Conservation (phyloP, 2,888 invertebrate genomes). For the Melieria omissa region DNA sequence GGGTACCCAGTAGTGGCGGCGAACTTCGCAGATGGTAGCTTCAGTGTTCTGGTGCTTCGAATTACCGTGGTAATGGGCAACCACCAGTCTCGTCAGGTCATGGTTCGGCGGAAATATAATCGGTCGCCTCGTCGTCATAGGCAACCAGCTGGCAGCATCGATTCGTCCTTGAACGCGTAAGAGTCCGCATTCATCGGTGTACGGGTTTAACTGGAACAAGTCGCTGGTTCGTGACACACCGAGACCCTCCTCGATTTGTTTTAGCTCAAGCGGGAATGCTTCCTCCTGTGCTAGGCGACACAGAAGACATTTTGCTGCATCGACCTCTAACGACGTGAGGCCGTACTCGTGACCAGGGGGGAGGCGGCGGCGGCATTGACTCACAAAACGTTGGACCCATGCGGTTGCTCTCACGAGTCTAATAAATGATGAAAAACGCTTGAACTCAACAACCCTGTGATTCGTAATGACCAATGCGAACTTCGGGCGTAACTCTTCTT, state of each 20-base stretch:
- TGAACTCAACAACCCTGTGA: background rate
- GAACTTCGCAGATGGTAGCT: slow-evolving; percentile 11
- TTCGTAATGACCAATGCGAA: background rate
- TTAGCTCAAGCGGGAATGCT: background rate
- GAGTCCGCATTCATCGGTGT: slow-evolving; percentile 26
- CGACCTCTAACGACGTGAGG: slow-evolving; percentile 5
- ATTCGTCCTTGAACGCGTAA: slow-evolving; percentile 32
- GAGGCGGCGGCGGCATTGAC: background rate
- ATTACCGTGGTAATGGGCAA: slow-evolving; percentile 7
- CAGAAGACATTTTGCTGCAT: background rate
- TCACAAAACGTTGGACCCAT: background rate
- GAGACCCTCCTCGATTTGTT: background rate
- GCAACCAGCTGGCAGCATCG: slow-evolving; percentile 31
- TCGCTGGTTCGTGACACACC: background rate
- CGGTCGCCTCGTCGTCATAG: slow-evolving; percentile 22
- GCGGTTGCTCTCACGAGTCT: background rate
- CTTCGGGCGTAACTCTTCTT: background rate
- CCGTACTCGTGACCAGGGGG: background rate
- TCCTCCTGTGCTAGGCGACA: background rate
- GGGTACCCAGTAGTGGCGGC: slow-evolving; percentile 5
- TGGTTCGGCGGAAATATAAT: slow-evolving; percentile 29
- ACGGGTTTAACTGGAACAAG: slow-evolving; percentile 25
- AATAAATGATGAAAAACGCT: background rate
- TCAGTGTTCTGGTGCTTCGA: slow-evolving; percentile 35
- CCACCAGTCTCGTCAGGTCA: slow-evolving; percentile 15